Evolutionary conservation across 2,888 invertebrate species (phyloP), one percentile per base, ranked within the genome.

Genomic region (Plagodis dolabraria): DNA sequence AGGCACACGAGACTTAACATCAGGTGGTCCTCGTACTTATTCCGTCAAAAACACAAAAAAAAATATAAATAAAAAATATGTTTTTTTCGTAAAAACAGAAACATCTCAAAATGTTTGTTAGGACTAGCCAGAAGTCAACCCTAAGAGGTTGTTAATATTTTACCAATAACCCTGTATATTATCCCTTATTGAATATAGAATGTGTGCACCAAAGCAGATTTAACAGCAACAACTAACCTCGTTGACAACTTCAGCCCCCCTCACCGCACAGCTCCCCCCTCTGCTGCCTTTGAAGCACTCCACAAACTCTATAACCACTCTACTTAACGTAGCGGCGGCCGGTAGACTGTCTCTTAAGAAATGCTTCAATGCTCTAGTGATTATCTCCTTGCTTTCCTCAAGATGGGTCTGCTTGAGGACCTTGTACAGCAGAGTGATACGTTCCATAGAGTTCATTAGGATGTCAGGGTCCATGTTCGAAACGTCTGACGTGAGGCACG

Each of bases 171-270:
- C 22, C 22, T 22, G 22, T 22, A 22, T 22, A 22, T 22, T 22
- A 22, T 22, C 22, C 22, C 22, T 2, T 22, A 22, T 22, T 22
- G 22, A 22, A 22, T 2, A 22, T 22, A 22, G 22, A 22, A 22
- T 22, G 22, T 22, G 1, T 22, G 22, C 22, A 22, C 2, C 22
- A 22, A 22, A 22, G 22, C 22, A 22, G 4, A 22, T 22, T 40
- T 7, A 40, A 40, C 5, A 40, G 10, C 10, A 40, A 10, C 40
- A 5, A 72, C 88, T 92, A 83, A 97, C 97, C 95, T 98, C 96
- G 91, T 98, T 98, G 67, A 99, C 96, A 64, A 98, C 96, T 69
- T 95, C 95, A 64, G 98, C 97, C 40, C 40, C 40, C 10, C 40
- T 7, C 40, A 40, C 40, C 10, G 8, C 40, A 40, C 40, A 40